A percentile compares a stretch with the other conserved stretches of the same genome.
Evolutionary conservation across 2,113 vertebrate species (phyloP).

Genomic region (Centropristis striata): DNA sequence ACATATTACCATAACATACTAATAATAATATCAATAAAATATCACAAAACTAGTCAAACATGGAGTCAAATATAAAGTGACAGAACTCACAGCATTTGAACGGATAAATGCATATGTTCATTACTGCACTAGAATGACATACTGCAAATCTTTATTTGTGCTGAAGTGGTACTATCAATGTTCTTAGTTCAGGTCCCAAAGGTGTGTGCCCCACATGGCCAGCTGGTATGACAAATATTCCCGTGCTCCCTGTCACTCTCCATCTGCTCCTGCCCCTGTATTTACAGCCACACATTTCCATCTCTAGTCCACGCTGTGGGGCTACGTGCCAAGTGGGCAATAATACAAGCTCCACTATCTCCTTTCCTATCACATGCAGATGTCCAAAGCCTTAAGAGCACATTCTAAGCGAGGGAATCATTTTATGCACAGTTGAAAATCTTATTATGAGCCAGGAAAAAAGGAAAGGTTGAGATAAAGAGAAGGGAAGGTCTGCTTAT

Average conservation of each 20-base stretch:
- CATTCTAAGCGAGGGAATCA: constrained; percentile 12
- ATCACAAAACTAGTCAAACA: neutral
- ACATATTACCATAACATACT: neutral
- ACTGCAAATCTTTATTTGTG: neutral
- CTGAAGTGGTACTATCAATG: neutral
- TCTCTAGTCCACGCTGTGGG: constrained; percentile 30
- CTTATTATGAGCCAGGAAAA: neutral
- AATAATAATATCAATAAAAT: neutral
- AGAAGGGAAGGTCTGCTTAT: neutral
- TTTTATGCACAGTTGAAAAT: constrained; percentile 4
- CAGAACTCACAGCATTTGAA: neutral
- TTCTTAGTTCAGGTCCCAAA: constrained; percentile 12
- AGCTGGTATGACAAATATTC: constrained; percentile 47
- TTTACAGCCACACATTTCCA: constrained; percentile 35
- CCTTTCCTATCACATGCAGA: constrained; percentile 18
- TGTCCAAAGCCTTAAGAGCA: constrained; percentile 1
- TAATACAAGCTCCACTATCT: constrained; percentile 27
- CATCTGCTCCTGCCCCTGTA: constrained; percentile 51
- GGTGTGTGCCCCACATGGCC: constrained; percentile 2
- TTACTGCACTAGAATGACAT: neutral
- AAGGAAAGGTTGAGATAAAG: constrained; percentile 11
- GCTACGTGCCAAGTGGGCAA: constrained; percentile 30
- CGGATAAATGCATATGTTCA: neutral
- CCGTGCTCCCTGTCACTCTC: constrained; percentile 35
- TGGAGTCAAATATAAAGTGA: neutral